Conservation (phyloP, 2,888 invertebrate species). For the Phyllotreta cruciferae region DNA sequence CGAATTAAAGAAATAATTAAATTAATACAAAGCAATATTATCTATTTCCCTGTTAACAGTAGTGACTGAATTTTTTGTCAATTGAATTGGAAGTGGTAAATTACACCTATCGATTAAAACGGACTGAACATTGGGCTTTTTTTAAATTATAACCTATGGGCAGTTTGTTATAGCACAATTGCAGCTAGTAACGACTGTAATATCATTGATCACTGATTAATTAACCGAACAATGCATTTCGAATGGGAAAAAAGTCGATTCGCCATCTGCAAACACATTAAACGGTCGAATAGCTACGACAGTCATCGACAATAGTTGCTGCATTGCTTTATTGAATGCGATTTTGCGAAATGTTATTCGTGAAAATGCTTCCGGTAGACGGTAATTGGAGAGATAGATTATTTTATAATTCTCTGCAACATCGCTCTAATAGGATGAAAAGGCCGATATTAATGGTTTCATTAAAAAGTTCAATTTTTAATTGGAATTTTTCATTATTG, state of each 20-base stretch:
- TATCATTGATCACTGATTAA: too few relatives aligned
- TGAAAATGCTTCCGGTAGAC: slow-evolving; percentile 16
- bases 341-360: slow-evolving; percentile 13
- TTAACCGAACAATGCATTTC: too few relatives aligned
- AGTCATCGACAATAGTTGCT: slow-evolving; percentile 12
- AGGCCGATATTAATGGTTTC: slow-evolving; percentile 11
- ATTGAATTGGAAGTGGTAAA: too few relatives aligned
- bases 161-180: too few relatives aligned
- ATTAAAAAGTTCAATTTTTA: slow-evolving; percentile 9
- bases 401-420: slow-evolving; percentile 16
- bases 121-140: too few relatives aligned
- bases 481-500: slow-evolving; percentile 11
- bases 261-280: slow-evolving; percentile 8
- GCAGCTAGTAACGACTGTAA: too few relatives aligned
- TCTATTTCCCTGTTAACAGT: slow-evolving; percentile 10
- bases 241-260: too few relatives aligned
- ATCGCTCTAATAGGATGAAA: slow-evolving; percentile 2
- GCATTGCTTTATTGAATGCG: slow-evolving; percentile 14
- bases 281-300: slow-evolving; percentile 5
- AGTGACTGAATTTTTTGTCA: not conserved
- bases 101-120: too few relatives aligned
- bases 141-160: too few relatives aligned
- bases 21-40: not conserved
- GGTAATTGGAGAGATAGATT: slow-evolving; percentile 13
- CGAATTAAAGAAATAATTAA: too few relatives aligned